Percentiles rank a stretch among this genome's conserved stretches.
Evolutionary conservation across 2,113 vertebrate genomes (phyloP).

Genomic region (Pluvialis apricaria): DNA sequence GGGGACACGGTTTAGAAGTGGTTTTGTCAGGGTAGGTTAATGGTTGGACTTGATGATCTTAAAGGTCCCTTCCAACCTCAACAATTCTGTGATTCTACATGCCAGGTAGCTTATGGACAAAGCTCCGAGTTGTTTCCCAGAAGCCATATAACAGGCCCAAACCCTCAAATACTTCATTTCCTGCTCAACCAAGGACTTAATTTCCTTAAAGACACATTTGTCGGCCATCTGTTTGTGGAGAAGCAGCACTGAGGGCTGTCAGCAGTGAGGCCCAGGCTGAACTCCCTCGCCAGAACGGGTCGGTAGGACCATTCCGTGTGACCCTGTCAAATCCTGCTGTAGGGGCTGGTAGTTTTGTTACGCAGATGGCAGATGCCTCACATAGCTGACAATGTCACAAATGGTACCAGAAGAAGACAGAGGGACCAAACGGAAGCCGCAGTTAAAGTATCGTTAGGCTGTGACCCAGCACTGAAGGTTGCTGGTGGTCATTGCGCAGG

Average conservation of each 20-base stretch:
- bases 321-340: neutral
- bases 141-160: neutral
- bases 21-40: too few species aligned
- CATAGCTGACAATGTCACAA: neutral
- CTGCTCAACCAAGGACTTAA: neutral
- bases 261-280: neutral
- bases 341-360: neutral
- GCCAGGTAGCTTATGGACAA: neutral
- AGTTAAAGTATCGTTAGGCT: neutral
- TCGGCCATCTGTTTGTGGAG: neutral
- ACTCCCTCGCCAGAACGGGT: neutral
- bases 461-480: neutral
- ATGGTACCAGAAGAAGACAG: neutral
- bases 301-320: neutral
- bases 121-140: neutral
- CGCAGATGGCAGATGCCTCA: neutral
- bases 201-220: neutral
- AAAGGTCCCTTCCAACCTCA: too few species aligned
- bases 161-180: neutral
- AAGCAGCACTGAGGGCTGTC: neutral
- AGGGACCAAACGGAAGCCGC: neutral
- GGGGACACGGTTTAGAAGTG: too few species aligned
- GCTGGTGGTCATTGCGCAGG: neutral
- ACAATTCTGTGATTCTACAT: too few species aligned
- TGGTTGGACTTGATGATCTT: too few species aligned